Base-by-base conservation (phyloP, 1,140 invertebrate species). In the Euwallacea fornicatus region DNA sequence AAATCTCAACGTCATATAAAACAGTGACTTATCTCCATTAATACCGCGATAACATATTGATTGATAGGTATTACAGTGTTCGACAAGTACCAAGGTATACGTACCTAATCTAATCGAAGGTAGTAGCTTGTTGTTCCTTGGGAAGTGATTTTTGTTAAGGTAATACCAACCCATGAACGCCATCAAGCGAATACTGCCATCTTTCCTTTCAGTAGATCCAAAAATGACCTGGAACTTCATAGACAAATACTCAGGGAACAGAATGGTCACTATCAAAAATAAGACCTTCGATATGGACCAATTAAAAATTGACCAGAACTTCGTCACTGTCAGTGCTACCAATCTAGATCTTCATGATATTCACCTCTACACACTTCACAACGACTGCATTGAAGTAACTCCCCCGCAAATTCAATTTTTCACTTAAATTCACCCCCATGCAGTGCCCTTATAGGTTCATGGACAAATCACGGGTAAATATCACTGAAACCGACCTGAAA, bases 371-470 rank as follows among this genome's bases (percentile, higher is more conserved):
- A 73, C 33, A 13, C 64, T 74, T 7, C 73, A 75, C 50, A 63
- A 74, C 16, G 75, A 78, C 16, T 78, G 77, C 47, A 11, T 71
- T 42, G 66, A 76, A 42, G 77, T 78, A 13, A 13, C 55, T 2
- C 13, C 3, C 10, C 33, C 3, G 10, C 13, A 6, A 53, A 42
- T 53, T 50, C 0, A 6, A 62, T 41, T 6, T 42, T 11, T 16
- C 50, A 10, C 13, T 41, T 64, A 42, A n/a, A 2, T 62, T 13
- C 13, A 44, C 41, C 9, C 4, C 41, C 73, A 71, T 64, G 58
- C 43, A 78, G 76, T 78, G 76, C 63, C 76, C 76, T 7, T 77
- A 74, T 70, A 42, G 58, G 9, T 71, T 75, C 53, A 16, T 71
- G 2, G 69, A 63, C 15, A 67, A 66, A 42, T 70, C 64, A 59